Evolutionary conservation across 2,888 invertebrate species (phyloP).

Genomic region (Melangyna quadrimaculata): DNA sequence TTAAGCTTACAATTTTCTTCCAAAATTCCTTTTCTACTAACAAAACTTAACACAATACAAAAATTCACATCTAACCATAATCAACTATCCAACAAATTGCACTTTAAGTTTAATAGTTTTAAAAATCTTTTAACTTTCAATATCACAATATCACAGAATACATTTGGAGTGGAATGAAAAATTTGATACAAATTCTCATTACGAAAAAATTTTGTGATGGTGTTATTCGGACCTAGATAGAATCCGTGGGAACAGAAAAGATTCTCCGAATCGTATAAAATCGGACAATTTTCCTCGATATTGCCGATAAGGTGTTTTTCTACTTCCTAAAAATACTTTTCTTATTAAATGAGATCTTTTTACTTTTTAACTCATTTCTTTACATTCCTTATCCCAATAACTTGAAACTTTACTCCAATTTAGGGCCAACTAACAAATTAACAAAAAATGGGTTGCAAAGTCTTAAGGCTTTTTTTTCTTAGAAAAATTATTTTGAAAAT

Average conservation of each 20-base stretch:
- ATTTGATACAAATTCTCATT: too few relatives aligned
- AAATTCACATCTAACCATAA: not conserved
- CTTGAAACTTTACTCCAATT: not conserved
- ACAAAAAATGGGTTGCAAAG: not conserved
- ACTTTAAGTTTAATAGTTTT: not conserved
- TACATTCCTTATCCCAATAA: slow-evolving; percentile 39
- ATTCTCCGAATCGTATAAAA: too few relatives aligned
- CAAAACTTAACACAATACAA: not conserved
- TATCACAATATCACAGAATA: not conserved
- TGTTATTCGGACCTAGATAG: too few relatives aligned
- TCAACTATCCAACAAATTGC: not conserved
- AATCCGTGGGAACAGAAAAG: too few relatives aligned
- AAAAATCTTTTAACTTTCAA: not conserved
- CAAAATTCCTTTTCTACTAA: not conserved
- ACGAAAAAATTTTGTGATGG: too few relatives aligned
- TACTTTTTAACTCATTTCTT: not conserved
- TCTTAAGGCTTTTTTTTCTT: not conserved
- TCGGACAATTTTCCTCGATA: too few relatives aligned
- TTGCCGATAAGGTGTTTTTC: too few relatives aligned
- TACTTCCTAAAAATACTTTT: not conserved
- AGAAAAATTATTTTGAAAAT: not conserved
- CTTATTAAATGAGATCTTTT: not conserved
- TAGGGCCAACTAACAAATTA: slow-evolving; percentile 36
- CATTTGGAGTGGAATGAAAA: too few relatives aligned
- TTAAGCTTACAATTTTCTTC: not conserved